Base-by-base conservation (phyloP, 2,113 vertebrate species). In the Megaceryle maxima region DNA sequence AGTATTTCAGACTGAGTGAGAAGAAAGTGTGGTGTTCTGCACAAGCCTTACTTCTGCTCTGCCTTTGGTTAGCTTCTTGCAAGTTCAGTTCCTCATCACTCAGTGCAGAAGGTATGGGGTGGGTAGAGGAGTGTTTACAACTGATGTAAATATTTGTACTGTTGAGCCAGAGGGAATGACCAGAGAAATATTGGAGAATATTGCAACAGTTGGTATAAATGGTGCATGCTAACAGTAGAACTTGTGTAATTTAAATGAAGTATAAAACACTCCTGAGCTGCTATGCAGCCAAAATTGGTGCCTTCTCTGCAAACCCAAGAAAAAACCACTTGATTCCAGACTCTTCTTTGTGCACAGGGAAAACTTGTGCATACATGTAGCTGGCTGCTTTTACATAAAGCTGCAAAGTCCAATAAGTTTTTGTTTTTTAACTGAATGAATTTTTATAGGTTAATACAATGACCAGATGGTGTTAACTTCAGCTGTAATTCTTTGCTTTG, bases 401-500 rank as follows among this genome's bases (percentile, higher is more conserved):
- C 86, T 92, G 83, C 73, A 75, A 93, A 56, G 57, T 95, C 92
- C 83, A 85, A 95, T 87, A 93, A 6, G 14, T 66, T 35, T 81
- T 25, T 44, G 26, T 31, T 91, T 96, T 93, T 91, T 70, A 6
- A 77, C 44, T 69, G 78, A 92, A 85, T 73, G 72, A 88, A 62
- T 94, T 97, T 97, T 97, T 97, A 91, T 96, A 97, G 96, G 87
- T 93, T 94, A 95, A 94, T 96, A 74, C 90, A 93, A 82, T 88
- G 84, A 95, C 95, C 95, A 92, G 70, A 94, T 63, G 94, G 95
- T 97, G 92, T 97, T 97, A 96, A 96, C 96, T 97, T 93, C 95
- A 97, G 88, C 96, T 96, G 94, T 97, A 95, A 96, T 94, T 96
- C 91, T 96, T 96, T 92, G 94, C 96, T 96, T 94, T 96, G 96